Evolutionary conservation across 2,113 vertebrate genomes (phyloP).

Genomic region (Pomatostomus ruficeps): DNA sequence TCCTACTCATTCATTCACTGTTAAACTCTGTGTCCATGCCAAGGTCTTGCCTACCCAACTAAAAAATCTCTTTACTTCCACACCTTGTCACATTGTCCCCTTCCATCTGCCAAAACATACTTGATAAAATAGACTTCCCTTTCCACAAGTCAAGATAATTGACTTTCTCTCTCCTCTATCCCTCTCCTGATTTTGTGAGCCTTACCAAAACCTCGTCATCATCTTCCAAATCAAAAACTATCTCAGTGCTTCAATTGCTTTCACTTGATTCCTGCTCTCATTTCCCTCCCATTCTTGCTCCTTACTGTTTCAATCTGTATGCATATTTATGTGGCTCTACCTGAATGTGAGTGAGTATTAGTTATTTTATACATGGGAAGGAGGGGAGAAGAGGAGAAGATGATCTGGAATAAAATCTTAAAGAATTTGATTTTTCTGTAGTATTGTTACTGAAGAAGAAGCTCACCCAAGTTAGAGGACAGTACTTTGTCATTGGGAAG

Average conservation of each 20-base stretch:
- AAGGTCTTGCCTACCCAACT: neutral
- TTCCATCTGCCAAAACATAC: neutral
- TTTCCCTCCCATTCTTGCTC: neutral
- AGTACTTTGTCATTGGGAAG: neutral
- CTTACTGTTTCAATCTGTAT: neutral
- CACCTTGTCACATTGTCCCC: neutral
- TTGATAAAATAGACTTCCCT: neutral
- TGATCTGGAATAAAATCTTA: neutral
- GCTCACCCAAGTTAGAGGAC: neutral
- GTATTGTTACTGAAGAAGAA: neutral
- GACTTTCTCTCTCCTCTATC: neutral
- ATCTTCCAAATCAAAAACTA: neutral
- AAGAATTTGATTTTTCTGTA: neutral
- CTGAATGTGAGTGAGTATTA: neutral
- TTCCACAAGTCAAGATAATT: neutral
- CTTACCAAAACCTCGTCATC: neutral
- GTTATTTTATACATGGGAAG: neutral
- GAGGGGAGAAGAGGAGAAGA: neutral
- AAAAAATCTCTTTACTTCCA: neutral
- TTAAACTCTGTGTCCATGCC: neutral
- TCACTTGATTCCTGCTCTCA: neutral
- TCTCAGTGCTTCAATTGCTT: neutral
- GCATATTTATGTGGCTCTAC: neutral
- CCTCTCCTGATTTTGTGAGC: neutral
- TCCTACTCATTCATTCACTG: neutral